A percentile compares a stretch with the other conserved stretches of the same genome.
Conservation (phyloP, 1,140 invertebrate genomes). For the Musca vetustissima region DNA sequence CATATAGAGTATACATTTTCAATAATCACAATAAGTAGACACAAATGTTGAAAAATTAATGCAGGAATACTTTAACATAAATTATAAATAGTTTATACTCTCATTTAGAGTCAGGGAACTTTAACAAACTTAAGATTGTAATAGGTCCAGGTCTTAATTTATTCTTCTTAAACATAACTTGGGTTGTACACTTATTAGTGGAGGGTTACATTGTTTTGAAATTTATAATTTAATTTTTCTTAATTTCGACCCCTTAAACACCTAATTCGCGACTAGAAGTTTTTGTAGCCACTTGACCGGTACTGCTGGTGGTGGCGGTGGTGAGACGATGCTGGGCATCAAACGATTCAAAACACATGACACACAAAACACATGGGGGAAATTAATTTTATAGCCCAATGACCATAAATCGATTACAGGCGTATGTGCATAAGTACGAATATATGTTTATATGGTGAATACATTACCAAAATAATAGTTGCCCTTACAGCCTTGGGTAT, state of each 20-base stretch:
- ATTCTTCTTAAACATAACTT: no score
- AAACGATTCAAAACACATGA: constrained; percentile 55
- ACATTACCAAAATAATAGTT: constrained; percentile 71
- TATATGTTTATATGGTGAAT: no score
- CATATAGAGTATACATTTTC: no score
- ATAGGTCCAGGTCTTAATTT: no score
- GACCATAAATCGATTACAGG: background rate
- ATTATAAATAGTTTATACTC: no score
- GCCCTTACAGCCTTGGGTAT: constrained; percentile 64
- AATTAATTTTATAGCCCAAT: background rate
- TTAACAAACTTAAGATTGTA: no score
- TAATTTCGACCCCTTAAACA: constrained; percentile 38
- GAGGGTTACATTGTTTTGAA: background rate
- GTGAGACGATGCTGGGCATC: constrained; percentile 42
- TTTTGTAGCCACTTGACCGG: constrained; percentile 53
- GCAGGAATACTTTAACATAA: no score
- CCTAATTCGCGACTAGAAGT: constrained; percentile 53
- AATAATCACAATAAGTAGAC: no score
- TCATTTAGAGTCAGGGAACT: no score
- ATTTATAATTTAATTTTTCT: background rate
- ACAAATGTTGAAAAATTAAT: no score
- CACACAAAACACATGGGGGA: constrained; percentile 79
- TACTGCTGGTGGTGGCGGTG: constrained; percentile 47
- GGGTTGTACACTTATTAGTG: no score
- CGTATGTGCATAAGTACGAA: no score